A percentile compares a stretch with the other conserved stretches of the same genome.
These are phyloP conservation scores for Onychostoma macrolepis DNA, from an alignment of 2,113 vertebrate genomes.

Conservation along the genomic window DNA sequence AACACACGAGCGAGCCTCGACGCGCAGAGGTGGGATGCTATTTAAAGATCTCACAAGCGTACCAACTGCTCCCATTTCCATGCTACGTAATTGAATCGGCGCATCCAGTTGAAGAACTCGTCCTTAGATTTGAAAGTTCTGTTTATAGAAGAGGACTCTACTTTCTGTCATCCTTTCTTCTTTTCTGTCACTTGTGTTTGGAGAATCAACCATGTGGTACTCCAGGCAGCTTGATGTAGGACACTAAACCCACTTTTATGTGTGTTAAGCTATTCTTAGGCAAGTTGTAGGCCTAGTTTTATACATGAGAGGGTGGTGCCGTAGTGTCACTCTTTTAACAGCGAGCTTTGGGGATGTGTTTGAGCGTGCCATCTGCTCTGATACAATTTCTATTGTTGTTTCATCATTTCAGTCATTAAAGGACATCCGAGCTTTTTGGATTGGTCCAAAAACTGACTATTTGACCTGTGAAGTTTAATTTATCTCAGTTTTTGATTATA, in stretches of 20 bases:
- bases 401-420: not conserved
- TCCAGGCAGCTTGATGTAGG: constrained; percentile 37
- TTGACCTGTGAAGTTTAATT: not conserved
- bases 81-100: constrained; percentile 68
- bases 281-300: constrained; percentile 44
- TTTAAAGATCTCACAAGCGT: constrained; percentile 71
- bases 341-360: not conserved
- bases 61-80: constrained; percentile 69
- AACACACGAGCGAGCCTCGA: constrained; percentile 28
- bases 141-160: constrained; percentile 21
- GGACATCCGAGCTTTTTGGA: not conserved
- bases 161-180: constrained; percentile 18
- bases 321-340: constrained; percentile 13
- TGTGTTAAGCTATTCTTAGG: constrained; percentile 55
- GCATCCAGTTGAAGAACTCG: constrained; percentile 20
- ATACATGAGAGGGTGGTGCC: constrained; percentile 20
- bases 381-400: not conserved
- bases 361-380: constrained; percentile 5
- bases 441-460: not conserved
- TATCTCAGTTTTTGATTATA: not conserved
- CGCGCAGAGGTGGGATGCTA: constrained; percentile 62
- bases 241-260: constrained; percentile 47
- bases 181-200: constrained; percentile 14
- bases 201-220: constrained; percentile 8
- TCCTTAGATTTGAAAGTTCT: constrained; percentile 11